Percentiles rank a stretch among this genome's conserved stretches.
Evolutionary conservation across 2,888 invertebrate genomes (phyloP).

Genomic region (Pemphredon lugubris): DNA sequence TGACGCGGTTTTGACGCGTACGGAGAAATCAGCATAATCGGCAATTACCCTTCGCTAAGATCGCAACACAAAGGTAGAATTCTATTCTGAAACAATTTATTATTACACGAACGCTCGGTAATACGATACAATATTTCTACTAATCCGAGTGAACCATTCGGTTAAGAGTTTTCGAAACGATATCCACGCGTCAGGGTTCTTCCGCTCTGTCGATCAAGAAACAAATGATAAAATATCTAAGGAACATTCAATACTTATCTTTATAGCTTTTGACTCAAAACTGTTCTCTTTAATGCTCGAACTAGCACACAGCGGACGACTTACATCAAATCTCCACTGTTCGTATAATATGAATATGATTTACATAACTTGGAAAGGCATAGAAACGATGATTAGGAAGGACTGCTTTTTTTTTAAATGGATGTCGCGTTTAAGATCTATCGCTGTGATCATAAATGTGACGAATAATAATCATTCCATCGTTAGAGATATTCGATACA

Average conservation of each 20-base stretch:
- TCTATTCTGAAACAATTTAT: slow-evolving; percentile 16
- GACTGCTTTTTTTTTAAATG: slow-evolving; percentile 65
- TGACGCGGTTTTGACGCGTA: not conserved
- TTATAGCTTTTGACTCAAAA: slow-evolving; percentile 50
- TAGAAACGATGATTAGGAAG: slow-evolving; percentile 73
- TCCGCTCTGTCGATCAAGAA: slow-evolving; percentile 38
- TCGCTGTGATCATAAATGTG: slow-evolving; percentile 42
- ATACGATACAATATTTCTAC: slow-evolving; percentile 30
- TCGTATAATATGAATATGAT: slow-evolving; percentile 45
- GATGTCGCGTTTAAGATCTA: slow-evolving; percentile 62
- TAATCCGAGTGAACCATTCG: slow-evolving; percentile 49
- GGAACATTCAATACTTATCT: slow-evolving; percentile 63
- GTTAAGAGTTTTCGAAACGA: slow-evolving; percentile 37
- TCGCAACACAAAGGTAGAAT: slow-evolving; percentile 4
- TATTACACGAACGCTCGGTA: slow-evolving; percentile 30
- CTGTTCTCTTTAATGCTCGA: slow-evolving; percentile 31
- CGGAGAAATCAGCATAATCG: slow-evolving; percentile 19
- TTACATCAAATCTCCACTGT: slow-evolving; percentile 48
- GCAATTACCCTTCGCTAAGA: slow-evolving; percentile 2
- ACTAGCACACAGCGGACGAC: slow-evolving; percentile 45
- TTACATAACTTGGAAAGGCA: slow-evolving; percentile 64
- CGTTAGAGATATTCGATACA: slow-evolving; percentile 73
- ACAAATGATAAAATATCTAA: slow-evolving; percentile 58
- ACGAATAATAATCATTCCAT: slow-evolving; percentile 58
- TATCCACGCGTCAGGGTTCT: slow-evolving; percentile 29